Base-by-base conservation (phyloP, 2,797 vertebrate species). In the Muraenolepis orangiensis region DNA sequence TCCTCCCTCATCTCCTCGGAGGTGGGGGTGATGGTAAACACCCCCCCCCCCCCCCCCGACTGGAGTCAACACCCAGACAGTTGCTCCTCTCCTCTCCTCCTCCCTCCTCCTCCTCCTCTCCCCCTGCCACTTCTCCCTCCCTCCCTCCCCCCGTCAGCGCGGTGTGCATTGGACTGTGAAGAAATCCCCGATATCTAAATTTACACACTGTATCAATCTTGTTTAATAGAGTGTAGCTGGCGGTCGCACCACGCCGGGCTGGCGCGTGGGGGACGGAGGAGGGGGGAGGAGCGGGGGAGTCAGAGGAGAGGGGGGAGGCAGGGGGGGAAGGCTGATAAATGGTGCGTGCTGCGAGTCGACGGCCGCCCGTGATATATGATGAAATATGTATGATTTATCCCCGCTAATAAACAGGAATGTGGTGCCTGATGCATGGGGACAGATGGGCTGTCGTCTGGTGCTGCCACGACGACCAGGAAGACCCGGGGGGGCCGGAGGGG, bases 331-430 rank as follows among this genome's bases (percentile, higher is more conserved):
- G 78, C 94, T 96, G 96, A 97, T 95, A 94, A 96, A 96, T 96
- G 93, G 95, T 89, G 87, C 87, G 93, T 92, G 93, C 94, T 93
- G n/a, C n/a, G 92, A 85, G 71, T 89, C 88, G 92, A 93, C 81
- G 91, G 93, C 92, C 91, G 69, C 86, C 90, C 81, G 88, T 95
- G 95, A 96, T 95, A 91, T 91, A 94, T 91, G 93, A 95, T 96
- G 95, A 96, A 96, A 96, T 96, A 95, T 95, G 96, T 95, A 95
- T 96, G 96, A 96, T 96, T 97, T 96, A 96, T 96, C 94, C 94
- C 95, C 91, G 95, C 95, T 96, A 95, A 95, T 96, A 96, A 96
- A 97, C 95, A 91, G 91, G 95, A 95, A 94, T 95, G 95, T 96
- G 96, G 96, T 93, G 93, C 85, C 90, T 95, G 95, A 96, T 94